Percentiles rank a stretch among this genome's conserved stretches.
Conservation (phyloP, 2,888 invertebrate species). For the Yponomeuta evonymella region DNA sequence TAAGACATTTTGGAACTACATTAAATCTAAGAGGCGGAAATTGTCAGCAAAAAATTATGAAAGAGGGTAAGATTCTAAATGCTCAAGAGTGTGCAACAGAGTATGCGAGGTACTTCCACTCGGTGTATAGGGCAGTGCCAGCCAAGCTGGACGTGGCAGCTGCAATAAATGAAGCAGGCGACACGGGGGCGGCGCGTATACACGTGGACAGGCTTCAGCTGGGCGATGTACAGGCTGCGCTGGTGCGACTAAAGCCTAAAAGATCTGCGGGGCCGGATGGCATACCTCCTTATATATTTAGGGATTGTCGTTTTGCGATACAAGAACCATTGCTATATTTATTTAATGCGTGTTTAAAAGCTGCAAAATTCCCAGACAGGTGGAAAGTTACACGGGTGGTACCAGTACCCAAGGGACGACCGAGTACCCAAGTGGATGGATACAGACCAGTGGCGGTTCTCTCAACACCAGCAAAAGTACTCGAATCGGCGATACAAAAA, state of each 20-base stretch:
- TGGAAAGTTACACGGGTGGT: slow-evolving; percentile 1
- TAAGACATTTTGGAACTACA: slow-evolving; percentile 21
- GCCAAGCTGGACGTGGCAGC: slow-evolving; percentile 4
- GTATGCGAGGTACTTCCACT: slow-evolving; percentile 15
- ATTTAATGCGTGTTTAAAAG: background rate
- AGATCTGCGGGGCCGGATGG: slow-evolving; percentile 11
- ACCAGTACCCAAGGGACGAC: slow-evolving; percentile 7
- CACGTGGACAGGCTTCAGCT: slow-evolving; percentile 5
- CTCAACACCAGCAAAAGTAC: slow-evolving; percentile 2
- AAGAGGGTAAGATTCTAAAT: background rate
- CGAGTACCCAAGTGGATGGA: background rate
- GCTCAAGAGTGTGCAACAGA: slow-evolving; percentile 6
- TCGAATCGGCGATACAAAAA: background rate
- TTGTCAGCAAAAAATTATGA: slow-evolving; percentile 5
- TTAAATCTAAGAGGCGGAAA: slow-evolving; percentile 13
- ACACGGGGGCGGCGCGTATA: slow-evolving; percentile 8
- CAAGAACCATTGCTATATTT: slow-evolving; percentile 1
- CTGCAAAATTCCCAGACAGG: background rate
- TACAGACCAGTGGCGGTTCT: slow-evolving; percentile 12
- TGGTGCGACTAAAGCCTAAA: background rate
- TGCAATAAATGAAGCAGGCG: background rate
- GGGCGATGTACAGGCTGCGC: slow-evolving; percentile 1
- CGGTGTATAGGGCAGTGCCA: slow-evolving; percentile 7
- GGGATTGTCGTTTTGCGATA: background rate
- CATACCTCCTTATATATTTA: slow-evolving; percentile 11